Base-by-base conservation (phyloP, 1,140 invertebrate genomes). In the Zeugodacus cucurbitae region DNA sequence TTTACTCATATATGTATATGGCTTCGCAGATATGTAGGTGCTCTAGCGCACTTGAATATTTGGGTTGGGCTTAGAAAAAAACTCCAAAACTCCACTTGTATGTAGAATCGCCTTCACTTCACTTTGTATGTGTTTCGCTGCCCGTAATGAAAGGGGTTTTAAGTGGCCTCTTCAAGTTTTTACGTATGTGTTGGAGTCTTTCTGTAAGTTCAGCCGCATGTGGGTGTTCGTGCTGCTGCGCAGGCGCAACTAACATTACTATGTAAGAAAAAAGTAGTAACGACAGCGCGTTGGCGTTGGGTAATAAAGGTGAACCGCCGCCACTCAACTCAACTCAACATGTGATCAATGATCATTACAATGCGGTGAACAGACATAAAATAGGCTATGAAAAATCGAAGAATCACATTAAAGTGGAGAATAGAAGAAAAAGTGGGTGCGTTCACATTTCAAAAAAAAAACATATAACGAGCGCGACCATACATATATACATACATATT, bases 341-440 rank as follows among this genome's bases (percentile, higher is more conserved):
- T 82, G 37, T 26, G 74, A 82, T 82, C 74, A 82, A 54, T 82
- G 74, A 82, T 82, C 74, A 82, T 82, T 82, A 82, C 74, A 82
- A 82, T 82, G 41, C n/a, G 14, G 41, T n/a, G 41, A 82, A 41
- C 26, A 48, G 22, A 82, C 41, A 82, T 82, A 82, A 82, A 82
- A 82, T 48, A 54, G 74, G 74, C 74, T 82, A 82, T 82, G 74
- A 82, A 82, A 82, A 82, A 82, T 82, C 74, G 74, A 82, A 82
- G 74, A 82, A 82, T 48, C 41, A 82, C 74, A 54, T 82, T 54
- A 82, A 82, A 82, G 74, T 82, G 37, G 37, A 48, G n/a, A 82
- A 29, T 44, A n/a, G 74, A 82, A 82, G 48, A 54, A 70, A 82
- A 82, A 54, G 41, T 82, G 74, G 74, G 74, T 48, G 41, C 74